phyloP scores from a whole-genome alignment of 2,888 invertebrate species.

The Aleiodes leptofemur region DNA sequence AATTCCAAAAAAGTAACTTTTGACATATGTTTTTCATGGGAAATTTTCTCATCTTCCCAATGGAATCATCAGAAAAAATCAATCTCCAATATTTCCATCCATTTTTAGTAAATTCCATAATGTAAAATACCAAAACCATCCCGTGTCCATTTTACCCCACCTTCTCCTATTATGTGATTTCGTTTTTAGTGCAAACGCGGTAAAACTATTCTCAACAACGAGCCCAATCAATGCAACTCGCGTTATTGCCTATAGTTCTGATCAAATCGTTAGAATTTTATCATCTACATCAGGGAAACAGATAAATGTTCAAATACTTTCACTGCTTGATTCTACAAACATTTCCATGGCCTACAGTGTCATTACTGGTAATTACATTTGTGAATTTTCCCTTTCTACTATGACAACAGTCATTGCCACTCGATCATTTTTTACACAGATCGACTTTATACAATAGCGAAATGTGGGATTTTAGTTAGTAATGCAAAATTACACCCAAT shows the following conservation, averaged over 20 bases:
- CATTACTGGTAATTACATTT: slow-evolving; percentile 51
- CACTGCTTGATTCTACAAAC: slow-evolving; percentile 48
- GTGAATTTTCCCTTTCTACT: too few species aligned
- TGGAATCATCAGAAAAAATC: too few species aligned
- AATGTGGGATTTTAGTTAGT: background rate
- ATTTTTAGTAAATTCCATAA: too few species aligned
- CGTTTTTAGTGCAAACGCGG: slow-evolving; percentile 51
- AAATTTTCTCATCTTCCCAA: too few species aligned
- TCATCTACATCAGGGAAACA: slow-evolving; percentile 55
- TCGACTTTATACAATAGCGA: too few species aligned
- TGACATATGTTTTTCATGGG: background rate
- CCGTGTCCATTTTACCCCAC: too few species aligned
- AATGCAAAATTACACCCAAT: background rate
- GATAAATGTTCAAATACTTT: slow-evolving; percentile 59
- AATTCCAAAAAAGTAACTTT: background rate
- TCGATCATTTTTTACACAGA: background rate
- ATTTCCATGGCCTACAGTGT: slow-evolving; percentile 55
- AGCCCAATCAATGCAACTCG: slow-evolving; percentile 58
- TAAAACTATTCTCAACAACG: slow-evolving; percentile 52
- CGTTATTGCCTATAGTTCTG: slow-evolving; percentile 54
- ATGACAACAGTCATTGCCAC: too few species aligned
- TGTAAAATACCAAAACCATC: too few species aligned
- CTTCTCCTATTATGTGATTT: background rate
- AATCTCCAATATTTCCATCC: too few species aligned
- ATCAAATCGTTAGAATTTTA: slow-evolving; percentile 59